A percentile compares a stretch with the other conserved stretches of the same genome.
Conservation (phyloP, 1,140 invertebrate species). For the Drosophila eugracilis region DNA sequence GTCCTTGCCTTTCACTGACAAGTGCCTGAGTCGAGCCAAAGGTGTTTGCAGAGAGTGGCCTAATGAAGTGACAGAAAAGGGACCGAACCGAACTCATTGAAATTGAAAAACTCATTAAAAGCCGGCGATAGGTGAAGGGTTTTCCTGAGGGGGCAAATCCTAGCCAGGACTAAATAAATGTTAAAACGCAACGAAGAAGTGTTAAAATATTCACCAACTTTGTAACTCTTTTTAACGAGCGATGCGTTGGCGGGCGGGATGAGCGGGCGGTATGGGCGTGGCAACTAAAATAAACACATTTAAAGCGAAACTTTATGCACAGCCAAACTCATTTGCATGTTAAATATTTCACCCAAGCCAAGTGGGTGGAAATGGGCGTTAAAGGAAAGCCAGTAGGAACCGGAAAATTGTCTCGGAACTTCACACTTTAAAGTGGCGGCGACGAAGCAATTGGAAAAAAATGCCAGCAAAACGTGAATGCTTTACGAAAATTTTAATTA, state of each 20-base stretch:
- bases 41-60: constrained; percentile 35
- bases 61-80: constrained; percentile 48
- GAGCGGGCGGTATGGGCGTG: constrained; percentile 52
- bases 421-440: constrained; percentile 70
- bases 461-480: constrained; percentile 48
- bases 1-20: constrained; percentile 8
- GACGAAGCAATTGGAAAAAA: constrained; percentile 44
- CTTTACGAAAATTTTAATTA: constrained; percentile 79
- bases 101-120: constrained; percentile 56
- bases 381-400: constrained; percentile 16
- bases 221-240: constrained; percentile 82
- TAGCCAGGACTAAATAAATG: constrained; percentile 73
- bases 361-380: not conserved
- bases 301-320: constrained; percentile 82
- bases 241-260: no score
- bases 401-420: constrained; percentile 68
- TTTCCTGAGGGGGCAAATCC: no score
- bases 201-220: constrained; percentile 84
- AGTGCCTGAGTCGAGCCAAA: constrained; percentile 25
- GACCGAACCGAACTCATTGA: constrained; percentile 45
- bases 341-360: constrained; percentile 73
- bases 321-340: constrained; percentile 83
- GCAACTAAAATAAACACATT: constrained; percentile 82
- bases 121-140: constrained; percentile 6
- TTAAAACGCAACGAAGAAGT: constrained; percentile 79